Evolutionary conservation across 2,113 vertebrate genomes (phyloP), one percentile per base, ranked within the genome.

Genomic region (Salvelinus alpinus): DNA sequence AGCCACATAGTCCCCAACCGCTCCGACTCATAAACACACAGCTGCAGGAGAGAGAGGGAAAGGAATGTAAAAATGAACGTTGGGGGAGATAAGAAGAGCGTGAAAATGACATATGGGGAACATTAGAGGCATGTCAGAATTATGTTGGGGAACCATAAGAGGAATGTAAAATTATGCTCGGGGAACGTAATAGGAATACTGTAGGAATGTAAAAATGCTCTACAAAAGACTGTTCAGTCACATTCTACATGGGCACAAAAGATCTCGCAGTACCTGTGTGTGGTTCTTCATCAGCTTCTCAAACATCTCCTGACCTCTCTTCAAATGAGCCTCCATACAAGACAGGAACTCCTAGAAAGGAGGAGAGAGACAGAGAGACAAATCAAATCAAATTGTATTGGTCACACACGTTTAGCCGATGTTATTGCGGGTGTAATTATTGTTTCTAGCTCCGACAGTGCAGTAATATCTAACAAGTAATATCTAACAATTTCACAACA

Each of bases 241-340:
- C 5, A n/a, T 24, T 22, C 22, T 64, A 9, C 1, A 9, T 2
- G 8, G 38, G 38, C 38, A 44, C 38, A 44, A 44, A 44, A 44
- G 8, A 44, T 44, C 9, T 44, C 38, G 0, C 38, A 44, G 9
- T 44, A 44, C 38, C 38, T 44, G 38, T 44, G 38, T 44, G 38
- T 44, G 38, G 38, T 95, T 95, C 80, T 92, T 95, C 86, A 93
- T 93, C 77, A 97, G 88, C 68, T 89, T 92, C 14, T 96, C 95
- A 64, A 96, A 98, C 20, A 97, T 89, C 65, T 93, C 93, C 85
- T 44, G 38, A 44, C 38, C 38, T 44, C 38, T 44, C 38, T 93
- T 93, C 82, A 94, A 92, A 80, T 94, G 92, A 9, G 9, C 88
- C 81, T 98, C 96, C 82, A 97, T 93, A 75, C 89, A 94, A 0